phyloP scores from a whole-genome alignment of 2,888 invertebrate species.

The Cataglyphis livida region DNA sequence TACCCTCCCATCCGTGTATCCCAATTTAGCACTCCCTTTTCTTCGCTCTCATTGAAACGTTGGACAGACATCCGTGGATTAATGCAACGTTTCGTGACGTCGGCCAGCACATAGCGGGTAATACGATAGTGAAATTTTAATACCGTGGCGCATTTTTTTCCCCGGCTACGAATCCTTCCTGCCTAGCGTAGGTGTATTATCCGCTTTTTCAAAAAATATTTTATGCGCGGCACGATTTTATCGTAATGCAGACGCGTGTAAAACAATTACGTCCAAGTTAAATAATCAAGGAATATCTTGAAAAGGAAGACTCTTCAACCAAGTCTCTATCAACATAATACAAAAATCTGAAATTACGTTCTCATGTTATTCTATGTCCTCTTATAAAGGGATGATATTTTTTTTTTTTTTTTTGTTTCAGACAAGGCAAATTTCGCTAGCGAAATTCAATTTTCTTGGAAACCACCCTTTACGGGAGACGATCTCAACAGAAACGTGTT shows the following conservation, averaged over 20 bases:
- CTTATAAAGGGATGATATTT: neutral
- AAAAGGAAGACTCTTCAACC: neutral
- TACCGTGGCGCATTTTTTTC: conserved; percentile 55
- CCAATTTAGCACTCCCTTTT: conserved; percentile 61
- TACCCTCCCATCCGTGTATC: conserved; percentile 34
- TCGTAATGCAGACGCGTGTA: conserved; percentile 50
- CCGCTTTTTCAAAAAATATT: conserved; percentile 56
- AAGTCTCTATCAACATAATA: neutral
- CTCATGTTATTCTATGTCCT: neutral
- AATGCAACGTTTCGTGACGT: conserved; percentile 58
- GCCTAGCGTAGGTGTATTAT: conserved; percentile 44
- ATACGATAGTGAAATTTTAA: conserved; percentile 51
- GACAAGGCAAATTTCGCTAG: neutral
- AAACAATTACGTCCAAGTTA: conserved; percentile 50
- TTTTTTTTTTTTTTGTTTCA: conserved; percentile 16
- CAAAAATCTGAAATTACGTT: neutral
- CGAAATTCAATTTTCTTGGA: conserved; percentile 9
- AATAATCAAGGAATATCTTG: conserved; percentile 51
- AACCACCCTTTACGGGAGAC: neutral
- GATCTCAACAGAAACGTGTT: conserved; percentile 53
- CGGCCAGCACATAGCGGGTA: conserved; percentile 50
- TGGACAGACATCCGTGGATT: conserved; percentile 61
- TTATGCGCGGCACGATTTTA: conserved; percentile 46
- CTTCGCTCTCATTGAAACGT: conserved; percentile 63
- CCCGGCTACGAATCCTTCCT: conserved; percentile 39